These are phyloP conservation scores for Lasiurus cinereus DNA, from an alignment of 2,113 vertebrate genomes.

Conservation along the genomic window DNA sequence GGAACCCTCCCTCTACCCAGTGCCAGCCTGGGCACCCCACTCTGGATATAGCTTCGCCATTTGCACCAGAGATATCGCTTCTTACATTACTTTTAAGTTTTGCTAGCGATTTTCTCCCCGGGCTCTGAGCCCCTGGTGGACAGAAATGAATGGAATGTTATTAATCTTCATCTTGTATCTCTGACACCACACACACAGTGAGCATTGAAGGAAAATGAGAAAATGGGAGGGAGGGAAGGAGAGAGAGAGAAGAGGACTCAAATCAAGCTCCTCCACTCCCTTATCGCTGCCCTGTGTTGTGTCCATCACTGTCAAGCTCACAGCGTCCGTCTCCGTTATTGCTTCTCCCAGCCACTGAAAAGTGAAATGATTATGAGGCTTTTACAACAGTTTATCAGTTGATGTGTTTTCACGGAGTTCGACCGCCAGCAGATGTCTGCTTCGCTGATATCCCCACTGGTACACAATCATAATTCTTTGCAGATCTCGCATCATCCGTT, in stretches of 20 bases:
- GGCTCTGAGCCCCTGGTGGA: background rate
- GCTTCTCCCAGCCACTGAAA: constrained; percentile 15
- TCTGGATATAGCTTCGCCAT: background rate
- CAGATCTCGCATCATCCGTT: constrained; percentile 51
- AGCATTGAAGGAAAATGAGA: background rate
- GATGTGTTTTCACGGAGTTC: background rate
- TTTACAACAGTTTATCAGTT: constrained; percentile 3
- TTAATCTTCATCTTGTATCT: constrained; percentile 57
- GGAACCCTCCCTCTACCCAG: background rate
- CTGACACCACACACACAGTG: background rate
- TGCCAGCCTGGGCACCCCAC: rapidly evolving
- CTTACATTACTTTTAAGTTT: background rate
- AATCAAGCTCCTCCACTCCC: background rate
- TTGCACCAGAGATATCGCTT: background rate
- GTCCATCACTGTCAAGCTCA: background rate
- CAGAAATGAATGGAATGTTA: constrained; percentile 29
- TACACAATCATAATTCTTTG: constrained; percentile 55
- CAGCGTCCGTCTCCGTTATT: background rate
- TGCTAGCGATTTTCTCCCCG: background rate
- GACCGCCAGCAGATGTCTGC: constrained; percentile 37
- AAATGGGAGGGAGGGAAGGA: background rate
- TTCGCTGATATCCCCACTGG: background rate
- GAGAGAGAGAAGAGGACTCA: background rate
- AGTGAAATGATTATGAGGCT: constrained; percentile 6
- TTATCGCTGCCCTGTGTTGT: background rate